Conservation (phyloP, 1,140 invertebrate genomes). For the Pteromalus puparum region DNA sequence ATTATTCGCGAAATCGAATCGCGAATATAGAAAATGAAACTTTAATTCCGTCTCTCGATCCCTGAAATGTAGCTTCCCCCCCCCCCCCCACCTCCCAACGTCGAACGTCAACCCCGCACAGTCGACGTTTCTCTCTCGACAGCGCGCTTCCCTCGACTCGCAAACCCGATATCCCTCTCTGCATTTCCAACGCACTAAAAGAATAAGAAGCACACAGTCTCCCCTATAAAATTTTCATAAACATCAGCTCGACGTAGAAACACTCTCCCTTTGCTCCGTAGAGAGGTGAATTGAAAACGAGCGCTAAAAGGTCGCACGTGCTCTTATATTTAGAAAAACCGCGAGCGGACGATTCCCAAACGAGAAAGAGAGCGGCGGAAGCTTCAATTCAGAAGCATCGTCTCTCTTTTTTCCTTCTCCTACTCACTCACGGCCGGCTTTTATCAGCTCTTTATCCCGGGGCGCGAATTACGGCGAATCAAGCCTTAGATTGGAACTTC, state of each 20-base stretch:
- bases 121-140: no score
- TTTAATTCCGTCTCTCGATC: no score
- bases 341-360: no score
- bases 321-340: not conserved
- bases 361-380: no score
- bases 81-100: no score
- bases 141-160: no score
- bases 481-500: not conserved
- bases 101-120: no score
- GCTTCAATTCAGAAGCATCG: not conserved
- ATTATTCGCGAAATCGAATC: no score
- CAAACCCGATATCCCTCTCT: not conserved
- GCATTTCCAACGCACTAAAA: not conserved
- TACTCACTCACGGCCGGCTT: not conserved
- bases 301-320: not conserved
- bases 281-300: no score
- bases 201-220: not conserved
- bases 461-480: not conserved
- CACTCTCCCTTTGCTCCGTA: no score
- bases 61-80: no score
- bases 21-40: no score
- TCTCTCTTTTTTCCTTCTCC: not conserved
- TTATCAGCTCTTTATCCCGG: not conserved
- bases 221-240: not conserved
- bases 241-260: not conserved